Evolutionary conservation across 1,140 invertebrate genomes (phyloP).

Genomic region (Hypsibius dujardini): DNA sequence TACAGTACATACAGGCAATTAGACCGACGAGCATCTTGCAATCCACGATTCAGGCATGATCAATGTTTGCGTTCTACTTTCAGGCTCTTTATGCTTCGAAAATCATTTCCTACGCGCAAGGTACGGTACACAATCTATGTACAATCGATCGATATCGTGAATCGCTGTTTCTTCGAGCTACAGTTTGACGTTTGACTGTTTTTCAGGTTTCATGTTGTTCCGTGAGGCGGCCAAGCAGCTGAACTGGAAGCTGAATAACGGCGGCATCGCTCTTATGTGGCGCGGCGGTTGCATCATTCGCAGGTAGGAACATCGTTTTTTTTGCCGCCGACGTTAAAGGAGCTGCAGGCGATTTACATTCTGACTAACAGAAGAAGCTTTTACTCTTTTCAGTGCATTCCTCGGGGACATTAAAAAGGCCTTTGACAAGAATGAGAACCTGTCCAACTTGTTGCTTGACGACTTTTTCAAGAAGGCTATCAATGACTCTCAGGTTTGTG

Average conservation of each 20-base stretch:
- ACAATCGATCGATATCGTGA: no score
- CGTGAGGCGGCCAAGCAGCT: conserved; percentile 75
- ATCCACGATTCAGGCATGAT: no score
- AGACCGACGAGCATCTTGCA: no score
- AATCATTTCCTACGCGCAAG: conserved; percentile 96
- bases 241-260: conserved; percentile 90
- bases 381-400: conserved; percentile 50
- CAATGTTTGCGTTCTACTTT: conserved; percentile 24
- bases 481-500: conserved; percentile 49
- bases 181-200: no score
- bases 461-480: conserved; percentile 81
- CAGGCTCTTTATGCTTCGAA: conserved; percentile 90
- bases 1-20: no score
- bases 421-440: conserved; percentile 72
- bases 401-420: conserved; percentile 90
- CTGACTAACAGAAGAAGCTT: conserved; percentile 6
- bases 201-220: conserved; percentile 96
- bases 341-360: not conserved
- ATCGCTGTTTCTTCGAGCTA: no score
- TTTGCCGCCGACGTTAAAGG: not conserved
- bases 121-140: no score
- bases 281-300: conserved; percentile 96
- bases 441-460: conserved; percentile 79
- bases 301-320: conserved; percentile 40
- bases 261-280: conserved; percentile 98